Base-by-base conservation (phyloP, 2,888 invertebrate species). In the Antitype chi region DNA sequence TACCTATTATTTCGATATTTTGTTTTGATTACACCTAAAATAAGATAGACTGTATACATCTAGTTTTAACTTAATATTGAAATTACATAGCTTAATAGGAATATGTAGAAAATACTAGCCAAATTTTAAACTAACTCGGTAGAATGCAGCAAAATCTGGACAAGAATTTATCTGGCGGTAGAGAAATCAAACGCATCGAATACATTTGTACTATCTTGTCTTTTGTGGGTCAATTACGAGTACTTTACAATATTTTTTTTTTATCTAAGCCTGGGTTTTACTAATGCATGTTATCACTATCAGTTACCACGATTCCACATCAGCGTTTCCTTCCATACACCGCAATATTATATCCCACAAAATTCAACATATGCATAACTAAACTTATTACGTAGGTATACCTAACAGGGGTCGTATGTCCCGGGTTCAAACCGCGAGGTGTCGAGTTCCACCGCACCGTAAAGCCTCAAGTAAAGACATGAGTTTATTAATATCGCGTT, bases 391-490 rank as follows among this genome's bases (percentile, higher is more conserved):
- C 23, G 74, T 66, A 43, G 25, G 62, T 32, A 52, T 3, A 47
- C 5, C 75, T 59, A 49, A 64, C 15, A 47, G n/a, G 32, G 74
- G 71, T 87, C 81, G 89, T 53, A 64, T 74, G 85, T 87, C 88
- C 84, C 74, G 89, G 87, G 94, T 94, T 93, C 93, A 93, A 92
- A 92, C 93, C 93, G 88, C 93, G 88, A 74, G 74, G 90, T 91
- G 87, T 94, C 88, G 43, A 32, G 78, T 94, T 92, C 66, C 92
- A 90, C 79, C 82, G 87, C 91, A 89, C 87, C 4, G 57, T 71
- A 66, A 72, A 63, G 32, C 47, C 57, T 78, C 53, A 59, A 62
- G 55, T 73, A 63, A 72, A 80, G 70, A 74, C 52, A 77, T 49
- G n/a, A 70, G 76, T 81, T 81, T 80, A 87, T 87, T 80, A 78